Conservation (phyloP, 1,140 invertebrate species). For the Manduca sexta region DNA sequence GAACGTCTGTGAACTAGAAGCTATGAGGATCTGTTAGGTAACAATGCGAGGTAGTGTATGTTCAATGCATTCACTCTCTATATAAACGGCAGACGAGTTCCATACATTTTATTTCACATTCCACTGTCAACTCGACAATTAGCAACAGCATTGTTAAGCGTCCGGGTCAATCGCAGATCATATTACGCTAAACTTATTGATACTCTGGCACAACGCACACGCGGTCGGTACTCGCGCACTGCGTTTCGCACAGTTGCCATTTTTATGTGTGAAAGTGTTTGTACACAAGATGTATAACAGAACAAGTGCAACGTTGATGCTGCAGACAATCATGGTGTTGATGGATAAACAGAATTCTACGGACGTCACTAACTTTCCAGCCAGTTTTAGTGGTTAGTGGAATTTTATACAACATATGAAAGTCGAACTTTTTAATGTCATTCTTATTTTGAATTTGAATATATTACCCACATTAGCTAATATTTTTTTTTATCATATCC, state of each 20-base stretch:
- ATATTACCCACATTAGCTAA: neutral
- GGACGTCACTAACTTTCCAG: conserved; percentile 48
- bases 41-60: conserved; percentile 11
- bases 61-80: conserved; percentile 37
- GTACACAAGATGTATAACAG: conserved; percentile 45
- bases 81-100: conserved; percentile 38
- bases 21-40: conserved; percentile 53
- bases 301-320: conserved; percentile 65
- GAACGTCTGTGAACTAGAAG: conserved; percentile 60
- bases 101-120: conserved; percentile 29
- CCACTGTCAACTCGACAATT: conserved; percentile 33
- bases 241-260: conserved; percentile 15
- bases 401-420: neutral
- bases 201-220: conserved; percentile 26
- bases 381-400: conserved; percentile 48
- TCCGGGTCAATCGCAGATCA: conserved; percentile 24
- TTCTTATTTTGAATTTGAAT: too few species aligned
- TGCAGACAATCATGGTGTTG: conserved; percentile 69
- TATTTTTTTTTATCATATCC: neutral
- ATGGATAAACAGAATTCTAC: conserved; percentile 64
- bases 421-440: too few species aligned
- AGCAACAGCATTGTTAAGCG: conserved; percentile 20
- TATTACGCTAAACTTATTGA: conserved; percentile 26
- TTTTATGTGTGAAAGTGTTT: conserved; percentile 13
- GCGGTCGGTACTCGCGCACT: conserved; percentile 16